Percentiles rank a stretch among this genome's conserved stretches.
phyloP scores from a whole-genome alignment of 2,797 vertebrate genomes.

The Gila robusta region DNA sequence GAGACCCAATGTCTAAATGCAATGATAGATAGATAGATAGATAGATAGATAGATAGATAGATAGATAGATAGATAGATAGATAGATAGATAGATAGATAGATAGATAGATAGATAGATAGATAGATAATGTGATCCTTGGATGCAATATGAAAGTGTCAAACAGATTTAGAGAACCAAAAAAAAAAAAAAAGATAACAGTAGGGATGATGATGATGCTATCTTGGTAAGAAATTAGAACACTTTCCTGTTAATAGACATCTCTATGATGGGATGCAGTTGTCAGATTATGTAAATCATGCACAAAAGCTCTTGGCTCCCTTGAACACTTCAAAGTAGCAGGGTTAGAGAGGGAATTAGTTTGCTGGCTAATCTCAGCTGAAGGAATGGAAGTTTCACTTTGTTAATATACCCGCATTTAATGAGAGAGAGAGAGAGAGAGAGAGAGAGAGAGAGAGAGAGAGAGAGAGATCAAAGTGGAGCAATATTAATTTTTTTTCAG shows the following conservation, averaged over 20 bases:
- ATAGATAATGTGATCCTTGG: neutral
- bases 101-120: neutral
- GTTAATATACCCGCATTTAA: conserved; percentile 76
- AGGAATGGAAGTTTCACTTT: conserved; percentile 72
- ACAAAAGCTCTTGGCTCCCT: conserved; percentile 70
- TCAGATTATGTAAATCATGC: conserved; percentile 80
- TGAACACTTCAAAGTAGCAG: conserved; percentile 79
- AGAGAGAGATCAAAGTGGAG: conserved; percentile 46
- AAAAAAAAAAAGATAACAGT: conserved; percentile 29
- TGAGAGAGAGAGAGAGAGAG: conserved; percentile 57
- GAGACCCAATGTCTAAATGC: no score
- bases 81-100: neutral
- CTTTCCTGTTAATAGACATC: conserved; percentile 73
- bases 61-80: neutral
- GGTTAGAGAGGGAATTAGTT: conserved; percentile 81
- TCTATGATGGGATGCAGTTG: conserved; percentile 70
- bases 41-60: neutral
- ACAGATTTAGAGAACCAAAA: neutral
- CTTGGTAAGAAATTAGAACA: conserved; percentile 71
- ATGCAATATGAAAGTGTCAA: neutral
- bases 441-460: conserved; percentile 27
- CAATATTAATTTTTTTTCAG: conserved; percentile 37
- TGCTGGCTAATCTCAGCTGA: conserved; percentile 78
- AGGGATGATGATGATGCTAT: conserved; percentile 47
- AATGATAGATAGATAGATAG: neutral